These are phyloP conservation scores for Monarcha castaneiventris DNA, from an alignment of 2,113 vertebrate species.

Conservation along the genomic window DNA sequence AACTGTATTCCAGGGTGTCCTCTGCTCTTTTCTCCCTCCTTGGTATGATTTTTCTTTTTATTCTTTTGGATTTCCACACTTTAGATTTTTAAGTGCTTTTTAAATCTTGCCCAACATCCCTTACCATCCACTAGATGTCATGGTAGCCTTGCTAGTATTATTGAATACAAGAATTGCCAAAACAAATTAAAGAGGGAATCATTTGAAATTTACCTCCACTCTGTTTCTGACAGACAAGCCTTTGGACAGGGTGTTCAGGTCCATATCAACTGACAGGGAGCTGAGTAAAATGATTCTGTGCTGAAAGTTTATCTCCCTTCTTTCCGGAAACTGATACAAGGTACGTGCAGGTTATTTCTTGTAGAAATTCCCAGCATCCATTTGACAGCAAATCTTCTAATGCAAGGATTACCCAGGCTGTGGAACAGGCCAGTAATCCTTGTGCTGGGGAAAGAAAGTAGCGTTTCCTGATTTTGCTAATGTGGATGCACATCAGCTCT, in stretches of 20 bases:
- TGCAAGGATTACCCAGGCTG: neutral
- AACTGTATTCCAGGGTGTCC: neutral
- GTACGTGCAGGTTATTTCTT: neutral
- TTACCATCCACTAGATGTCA: conserved; percentile 40
- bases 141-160: neutral
- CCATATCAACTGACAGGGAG: neutral
- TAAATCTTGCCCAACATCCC: neutral
- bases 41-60: neutral
- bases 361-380: neutral
- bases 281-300: neutral
- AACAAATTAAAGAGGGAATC: neutral
- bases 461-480: neutral
- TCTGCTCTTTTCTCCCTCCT: neutral
- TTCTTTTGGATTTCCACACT: neutral
- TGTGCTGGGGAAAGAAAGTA: neutral
- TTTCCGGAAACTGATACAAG: neutral
- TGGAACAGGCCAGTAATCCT: neutral
- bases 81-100: neutral
- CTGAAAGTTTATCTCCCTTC: neutral
- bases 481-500: neutral
- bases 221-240: neutral
- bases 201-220: neutral
- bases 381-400: neutral
- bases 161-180: neutral
- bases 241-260: neutral